phyloP scores from a whole-genome alignment of 2,113 vertebrate genomes.

The Rhombomys opimus region DNA sequence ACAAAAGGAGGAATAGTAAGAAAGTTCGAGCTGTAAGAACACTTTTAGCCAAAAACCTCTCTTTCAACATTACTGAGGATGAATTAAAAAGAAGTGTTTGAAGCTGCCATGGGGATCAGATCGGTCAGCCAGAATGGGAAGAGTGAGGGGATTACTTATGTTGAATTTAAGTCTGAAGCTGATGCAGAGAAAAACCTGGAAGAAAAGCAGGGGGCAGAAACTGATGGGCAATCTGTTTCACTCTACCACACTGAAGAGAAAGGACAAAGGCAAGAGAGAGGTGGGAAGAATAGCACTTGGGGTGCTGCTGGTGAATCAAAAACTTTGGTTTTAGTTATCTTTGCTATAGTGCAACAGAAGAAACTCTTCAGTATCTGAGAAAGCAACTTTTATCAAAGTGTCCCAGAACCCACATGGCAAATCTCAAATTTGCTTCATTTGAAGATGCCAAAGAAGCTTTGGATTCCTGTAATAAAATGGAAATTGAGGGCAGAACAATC shows the following conservation, averaged over 20 bases:
- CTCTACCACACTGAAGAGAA: constrained; percentile 95
- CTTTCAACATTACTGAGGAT: constrained; percentile 91
- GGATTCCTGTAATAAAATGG: too few species aligned
- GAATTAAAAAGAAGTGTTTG: constrained; percentile 93
- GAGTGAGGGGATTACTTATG: constrained; percentile 92
- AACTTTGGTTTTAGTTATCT: constrained; percentile 89
- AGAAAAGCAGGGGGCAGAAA: constrained; percentile 94
- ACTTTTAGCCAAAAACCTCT: constrained; percentile 96
- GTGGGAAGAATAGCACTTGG: constrained; percentile 79
- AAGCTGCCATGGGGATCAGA: constrained; percentile 88
- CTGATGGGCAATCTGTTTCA: constrained; percentile 94
- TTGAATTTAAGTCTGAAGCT: constrained; percentile 96
- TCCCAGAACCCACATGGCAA: too few species aligned
- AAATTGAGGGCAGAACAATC: too few species aligned
- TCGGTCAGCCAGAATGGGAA: too few species aligned
- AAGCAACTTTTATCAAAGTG: too few species aligned
- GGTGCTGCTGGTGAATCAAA: constrained; percentile 86
- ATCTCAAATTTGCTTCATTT: too few species aligned
- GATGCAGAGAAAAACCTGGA: constrained; percentile 94
- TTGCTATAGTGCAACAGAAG: too few species aligned
- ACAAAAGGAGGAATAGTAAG: constrained; percentile 89
- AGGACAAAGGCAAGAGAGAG: constrained; percentile 89
- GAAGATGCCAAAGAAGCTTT: too few species aligned
- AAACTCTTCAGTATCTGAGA: too few species aligned
- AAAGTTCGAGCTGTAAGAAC: constrained; percentile 95